Evolutionary conservation across 2,113 vertebrate species (phyloP).

Genomic region (Falcunculus frontatus): DNA sequence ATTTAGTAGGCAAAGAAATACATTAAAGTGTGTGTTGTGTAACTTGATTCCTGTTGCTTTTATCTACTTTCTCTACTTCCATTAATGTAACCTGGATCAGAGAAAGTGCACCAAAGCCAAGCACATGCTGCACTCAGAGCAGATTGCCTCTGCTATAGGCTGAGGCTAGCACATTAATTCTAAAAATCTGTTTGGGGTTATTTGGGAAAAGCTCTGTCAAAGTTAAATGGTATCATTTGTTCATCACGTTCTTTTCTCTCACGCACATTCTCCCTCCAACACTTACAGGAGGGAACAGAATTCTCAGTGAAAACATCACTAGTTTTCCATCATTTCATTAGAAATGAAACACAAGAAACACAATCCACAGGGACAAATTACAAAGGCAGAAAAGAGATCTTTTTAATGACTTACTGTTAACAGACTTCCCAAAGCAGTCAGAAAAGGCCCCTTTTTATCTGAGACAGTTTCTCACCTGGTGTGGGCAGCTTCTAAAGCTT

Average conservation of each 20-base stretch:
- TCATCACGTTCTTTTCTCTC: background rate
- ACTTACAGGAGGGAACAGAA: background rate
- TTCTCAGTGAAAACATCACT: conserved; percentile 4
- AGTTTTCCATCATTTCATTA: conserved; percentile 29
- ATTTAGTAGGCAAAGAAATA: background rate
- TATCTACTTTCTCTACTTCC: background rate
- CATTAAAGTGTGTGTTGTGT: background rate
- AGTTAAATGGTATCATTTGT: background rate
- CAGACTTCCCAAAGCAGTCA: conserved; percentile 62
- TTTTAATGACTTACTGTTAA: conserved; percentile 74
- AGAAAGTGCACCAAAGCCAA: background rate
- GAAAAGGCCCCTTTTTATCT: conserved; percentile 58
- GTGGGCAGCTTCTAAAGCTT: conserved; percentile 46
- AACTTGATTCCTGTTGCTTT: background rate
- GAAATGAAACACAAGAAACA: conserved; percentile 57
- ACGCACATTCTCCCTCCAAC: background rate
- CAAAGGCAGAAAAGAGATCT: conserved; percentile 65
- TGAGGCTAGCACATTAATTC: background rate
- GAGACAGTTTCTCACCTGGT: conserved; percentile 63
- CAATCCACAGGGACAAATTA: conserved; percentile 62
- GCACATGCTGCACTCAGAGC: background rate
- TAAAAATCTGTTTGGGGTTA: background rate
- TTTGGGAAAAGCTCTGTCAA: background rate
- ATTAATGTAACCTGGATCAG: background rate
- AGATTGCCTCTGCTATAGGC: background rate